A percentile compares a stretch with the other conserved stretches of the same genome.
phyloP scores from a whole-genome alignment of 2,113 vertebrate species.

The Cepphus grylle region DNA sequence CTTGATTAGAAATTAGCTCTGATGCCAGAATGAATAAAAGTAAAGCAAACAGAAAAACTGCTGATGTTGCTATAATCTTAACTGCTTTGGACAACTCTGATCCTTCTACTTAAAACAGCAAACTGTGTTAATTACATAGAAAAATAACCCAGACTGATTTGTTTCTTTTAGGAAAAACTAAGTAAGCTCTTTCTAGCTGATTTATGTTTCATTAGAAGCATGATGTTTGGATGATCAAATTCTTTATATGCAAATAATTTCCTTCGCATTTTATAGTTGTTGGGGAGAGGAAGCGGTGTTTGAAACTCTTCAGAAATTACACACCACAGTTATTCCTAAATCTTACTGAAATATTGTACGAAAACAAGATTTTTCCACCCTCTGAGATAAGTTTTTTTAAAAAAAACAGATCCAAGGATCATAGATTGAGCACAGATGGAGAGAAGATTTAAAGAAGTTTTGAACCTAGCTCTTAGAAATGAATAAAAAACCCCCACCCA shows the following conservation, averaged over 20 bases:
- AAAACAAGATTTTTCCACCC: neutral
- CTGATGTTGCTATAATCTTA: constrained; percentile 63
- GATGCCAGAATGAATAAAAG: constrained; percentile 62
- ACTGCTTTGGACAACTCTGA: constrained; percentile 53
- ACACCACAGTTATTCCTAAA: neutral
- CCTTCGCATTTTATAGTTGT: neutral
- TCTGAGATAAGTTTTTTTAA: neutral
- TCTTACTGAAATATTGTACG: neutral
- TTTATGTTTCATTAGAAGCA: constrained; percentile 31
- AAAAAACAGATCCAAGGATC: neutral
- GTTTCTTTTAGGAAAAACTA: constrained; percentile 55
- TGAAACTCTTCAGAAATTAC: constrained; percentile 5
- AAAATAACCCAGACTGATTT: constrained; percentile 66
- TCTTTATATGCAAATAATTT: constrained; percentile 45
- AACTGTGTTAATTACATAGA: constrained; percentile 57
- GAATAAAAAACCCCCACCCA: neutral
- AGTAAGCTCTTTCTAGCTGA: constrained; percentile 47
- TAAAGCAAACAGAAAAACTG: constrained; percentile 63
- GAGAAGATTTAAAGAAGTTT: neutral
- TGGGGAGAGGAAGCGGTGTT: neutral
- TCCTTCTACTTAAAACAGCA: constrained; percentile 57
- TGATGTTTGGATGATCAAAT: constrained; percentile 5
- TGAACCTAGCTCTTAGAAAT: neutral
- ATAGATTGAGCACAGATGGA: neutral
- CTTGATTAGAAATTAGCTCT: constrained; percentile 66